phyloP scores from a whole-genome alignment of 2,113 vertebrate species.

The Caranx ignobilis region DNA sequence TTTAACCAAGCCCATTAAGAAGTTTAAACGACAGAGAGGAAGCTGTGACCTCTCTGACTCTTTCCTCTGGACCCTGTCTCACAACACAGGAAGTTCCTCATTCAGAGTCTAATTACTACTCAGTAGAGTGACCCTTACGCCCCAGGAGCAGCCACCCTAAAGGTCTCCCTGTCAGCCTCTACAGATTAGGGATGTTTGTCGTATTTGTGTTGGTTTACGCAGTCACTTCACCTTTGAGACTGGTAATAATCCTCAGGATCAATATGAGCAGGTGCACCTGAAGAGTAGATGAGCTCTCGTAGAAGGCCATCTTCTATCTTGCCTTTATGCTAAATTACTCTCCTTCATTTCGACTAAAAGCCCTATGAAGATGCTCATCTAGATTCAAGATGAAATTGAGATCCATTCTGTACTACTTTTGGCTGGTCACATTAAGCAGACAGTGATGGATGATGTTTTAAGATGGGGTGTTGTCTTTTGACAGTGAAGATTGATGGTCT shows the following conservation, averaged over 20 bases:
- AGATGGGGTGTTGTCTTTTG: constrained; percentile 34
- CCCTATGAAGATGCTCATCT: not conserved
- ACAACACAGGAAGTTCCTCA: constrained; percentile 74
- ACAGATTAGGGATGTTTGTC: constrained; percentile 32
- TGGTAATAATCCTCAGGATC: not conserved
- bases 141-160: constrained; percentile 31
- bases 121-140: constrained; percentile 23
- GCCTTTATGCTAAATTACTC: not conserved
- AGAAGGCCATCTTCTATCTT: not conserved
- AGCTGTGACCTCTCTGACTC: constrained; percentile 65
- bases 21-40: constrained; percentile 65
- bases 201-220: not conserved
- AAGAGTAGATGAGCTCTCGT: not conserved
- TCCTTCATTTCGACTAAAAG: not conserved
- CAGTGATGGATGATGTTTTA: constrained; percentile 30
- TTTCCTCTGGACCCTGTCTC: constrained; percentile 62
- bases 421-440: constrained; percentile 16
- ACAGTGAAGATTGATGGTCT: constrained; percentile 41
- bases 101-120: constrained; percentile 54
- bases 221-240: not conserved
- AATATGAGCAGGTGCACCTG: not conserved
- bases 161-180: constrained; percentile 39
- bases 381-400: not conserved
- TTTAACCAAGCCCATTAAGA: constrained; percentile 50
- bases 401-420: not conserved